phyloP scores from a whole-genome alignment of 2,888 invertebrate genomes.

The Euphydryas editha region DNA sequence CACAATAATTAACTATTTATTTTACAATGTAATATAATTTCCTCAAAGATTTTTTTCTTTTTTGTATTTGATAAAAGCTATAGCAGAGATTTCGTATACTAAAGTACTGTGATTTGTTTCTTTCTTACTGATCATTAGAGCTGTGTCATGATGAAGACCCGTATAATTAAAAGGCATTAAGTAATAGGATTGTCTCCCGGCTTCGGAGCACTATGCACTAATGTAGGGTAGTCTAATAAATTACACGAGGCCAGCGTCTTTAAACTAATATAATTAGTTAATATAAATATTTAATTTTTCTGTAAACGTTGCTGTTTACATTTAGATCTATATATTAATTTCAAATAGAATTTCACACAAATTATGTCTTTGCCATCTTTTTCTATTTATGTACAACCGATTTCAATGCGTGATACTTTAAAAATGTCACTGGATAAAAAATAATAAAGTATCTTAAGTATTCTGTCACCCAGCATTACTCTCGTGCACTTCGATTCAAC shows the following conservation, averaged over 20 bases:
- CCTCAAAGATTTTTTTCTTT: no score
- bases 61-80: not conserved
- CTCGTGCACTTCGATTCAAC: no score
- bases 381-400: no score
- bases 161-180: conserved; percentile 9
- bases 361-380: no score
- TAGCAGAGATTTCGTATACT: not conserved
- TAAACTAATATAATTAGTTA: not conserved
- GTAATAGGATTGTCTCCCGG: conserved; percentile 8
- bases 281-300: not conserved
- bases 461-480: no score
- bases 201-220: not conserved
- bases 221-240: conserved; percentile 6
- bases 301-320: not conserved
- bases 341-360: no score
- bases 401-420: no score
- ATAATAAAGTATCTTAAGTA: no score
- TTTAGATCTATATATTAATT: no score
- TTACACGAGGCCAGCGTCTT: not conserved
- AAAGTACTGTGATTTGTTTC: conserved; percentile 1
- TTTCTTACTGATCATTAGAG: conserved; percentile 1
- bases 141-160: not conserved
- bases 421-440: no score
- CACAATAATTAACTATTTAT: no score
- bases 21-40: no score